Evolutionary conservation across 2,113 vertebrate species (phyloP).

Genomic region (Malurus alboscapulatus): DNA sequence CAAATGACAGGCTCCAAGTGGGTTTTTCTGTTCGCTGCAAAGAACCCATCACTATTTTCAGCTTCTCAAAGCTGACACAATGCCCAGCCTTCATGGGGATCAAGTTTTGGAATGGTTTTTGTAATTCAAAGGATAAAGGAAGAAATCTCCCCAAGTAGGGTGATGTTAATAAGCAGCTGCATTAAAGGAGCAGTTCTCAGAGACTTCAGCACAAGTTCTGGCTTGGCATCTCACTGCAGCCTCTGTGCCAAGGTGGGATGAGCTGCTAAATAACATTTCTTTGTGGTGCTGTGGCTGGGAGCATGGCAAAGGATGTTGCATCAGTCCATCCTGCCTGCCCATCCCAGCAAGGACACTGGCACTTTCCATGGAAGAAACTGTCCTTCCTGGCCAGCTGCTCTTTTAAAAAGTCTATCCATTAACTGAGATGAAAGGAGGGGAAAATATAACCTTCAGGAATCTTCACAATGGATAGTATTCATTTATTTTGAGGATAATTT

Average conservation of each 20-base stretch:
- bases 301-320: not conserved
- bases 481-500: not conserved
- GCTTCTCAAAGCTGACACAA: not conserved
- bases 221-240: not conserved
- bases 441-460: not conserved
- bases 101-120: constrained; percentile 26
- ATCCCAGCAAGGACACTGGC: not conserved
- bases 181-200: constrained; percentile 13
- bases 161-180: constrained; percentile 38
- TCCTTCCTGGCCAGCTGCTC: not conserved
- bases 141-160: not conserved
- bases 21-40: constrained; percentile 12
- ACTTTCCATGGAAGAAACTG: constrained; percentile 3
- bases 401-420: not conserved
- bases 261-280: not conserved
- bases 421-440: not conserved
- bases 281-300: constrained; percentile 21
- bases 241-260: constrained; percentile 28
- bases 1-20: constrained; percentile 25
- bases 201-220: constrained; percentile 45
- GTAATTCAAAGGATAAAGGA: constrained; percentile 21
- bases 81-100: not conserved
- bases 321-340: not conserved
- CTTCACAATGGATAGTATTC: not conserved
- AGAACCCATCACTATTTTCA: constrained; percentile 18